Percentiles rank a stretch among this genome's conserved stretches.
phyloP scores from a whole-genome alignment of 2,888 invertebrate species.

The Loripinus fragilis region DNA sequence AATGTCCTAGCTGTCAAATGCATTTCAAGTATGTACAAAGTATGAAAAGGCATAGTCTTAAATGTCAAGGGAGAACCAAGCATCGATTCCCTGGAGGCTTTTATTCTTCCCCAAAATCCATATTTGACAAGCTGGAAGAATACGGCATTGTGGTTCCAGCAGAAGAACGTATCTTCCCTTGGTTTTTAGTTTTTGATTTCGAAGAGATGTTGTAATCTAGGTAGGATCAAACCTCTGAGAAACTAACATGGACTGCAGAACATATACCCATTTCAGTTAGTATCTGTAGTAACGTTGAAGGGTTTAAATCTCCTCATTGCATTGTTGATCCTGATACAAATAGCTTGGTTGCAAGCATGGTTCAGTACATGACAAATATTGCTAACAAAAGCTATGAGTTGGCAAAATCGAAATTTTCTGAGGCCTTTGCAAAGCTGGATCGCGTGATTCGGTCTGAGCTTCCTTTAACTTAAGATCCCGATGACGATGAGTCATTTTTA shows the following conservation, averaged over 20 bases:
- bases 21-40: neutral
- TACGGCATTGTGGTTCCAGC: neutral
- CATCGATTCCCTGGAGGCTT: neutral
- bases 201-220: constrained; percentile 4
- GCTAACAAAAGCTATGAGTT: constrained; percentile 1
- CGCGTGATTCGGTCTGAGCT: neutral
- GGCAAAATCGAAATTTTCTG: neutral
- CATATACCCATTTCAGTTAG: constrained; percentile 15
- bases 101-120: neutral
- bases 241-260: no score
- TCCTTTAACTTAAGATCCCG: neutral
- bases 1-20: neutral
- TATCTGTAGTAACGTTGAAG: constrained; percentile 38
- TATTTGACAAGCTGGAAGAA: constrained; percentile 36
- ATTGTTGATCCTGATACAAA: neutral
- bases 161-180: constrained; percentile 17
- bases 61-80: neutral
- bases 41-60: neutral
- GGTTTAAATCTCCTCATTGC: neutral
- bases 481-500: neutral
- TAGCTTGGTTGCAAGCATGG: neutral
- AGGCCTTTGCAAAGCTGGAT: neutral
- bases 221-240: neutral
- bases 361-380: neutral
- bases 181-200: constrained; percentile 6